A percentile compares a stretch with the other conserved stretches of the same genome.
Conservation (phyloP, 1,140 invertebrate species). For the Chrysoperla carnea region DNA sequence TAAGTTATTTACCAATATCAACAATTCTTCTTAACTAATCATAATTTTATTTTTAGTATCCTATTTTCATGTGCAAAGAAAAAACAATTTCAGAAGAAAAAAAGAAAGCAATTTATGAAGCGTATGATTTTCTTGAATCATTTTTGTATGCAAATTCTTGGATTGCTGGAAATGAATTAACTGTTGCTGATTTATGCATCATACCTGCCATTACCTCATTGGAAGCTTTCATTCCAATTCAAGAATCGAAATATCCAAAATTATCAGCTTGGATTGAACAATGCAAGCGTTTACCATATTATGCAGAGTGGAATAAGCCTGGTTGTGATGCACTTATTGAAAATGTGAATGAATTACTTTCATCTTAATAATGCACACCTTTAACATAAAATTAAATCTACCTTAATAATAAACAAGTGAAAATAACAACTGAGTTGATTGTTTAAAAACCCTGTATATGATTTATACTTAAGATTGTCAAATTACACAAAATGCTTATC, state of each 20-base stretch:
- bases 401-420: too few relatives aligned
- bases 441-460: too few relatives aligned
- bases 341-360: too few relatives aligned
- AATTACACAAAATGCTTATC: too few relatives aligned
- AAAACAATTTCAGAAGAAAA: conserved; percentile 6
- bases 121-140: conserved; percentile 19
- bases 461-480: too few relatives aligned
- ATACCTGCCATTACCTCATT: conserved; percentile 14
- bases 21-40: too few relatives aligned
- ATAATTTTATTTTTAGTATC: conserved; percentile 7
- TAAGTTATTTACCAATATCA: too few relatives aligned
- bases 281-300: conserved; percentile 22
- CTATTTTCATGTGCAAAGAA: conserved; percentile 4
- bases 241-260: conserved; percentile 15
- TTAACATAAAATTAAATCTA: too few relatives aligned
- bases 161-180: conserved; percentile 24
- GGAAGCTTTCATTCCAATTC: conserved; percentile 16
- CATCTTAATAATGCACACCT: too few relatives aligned
- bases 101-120: conserved; percentile 13
- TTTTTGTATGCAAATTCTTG: conserved; percentile 19
- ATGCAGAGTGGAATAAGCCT: conserved; percentile 7
- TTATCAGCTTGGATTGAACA: conserved; percentile 21
- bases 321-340: background rate
- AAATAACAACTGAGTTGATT: too few relatives aligned
- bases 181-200: conserved; percentile 30